Conservation (phyloP, 2,888 invertebrate species). For the Polyommatus iphigenia region DNA sequence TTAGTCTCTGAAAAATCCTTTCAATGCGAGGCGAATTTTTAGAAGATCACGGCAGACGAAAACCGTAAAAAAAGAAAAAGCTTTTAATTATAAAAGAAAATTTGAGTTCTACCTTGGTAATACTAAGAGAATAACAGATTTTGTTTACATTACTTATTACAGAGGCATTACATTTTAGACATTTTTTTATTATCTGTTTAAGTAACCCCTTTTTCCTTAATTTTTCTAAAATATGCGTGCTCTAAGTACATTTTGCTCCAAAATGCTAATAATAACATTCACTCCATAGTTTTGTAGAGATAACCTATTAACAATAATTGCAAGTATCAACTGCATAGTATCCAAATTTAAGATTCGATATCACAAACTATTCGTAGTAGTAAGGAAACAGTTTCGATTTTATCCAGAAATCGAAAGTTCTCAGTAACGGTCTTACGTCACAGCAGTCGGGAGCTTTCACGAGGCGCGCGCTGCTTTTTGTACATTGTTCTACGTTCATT, state of each 20-base stretch:
- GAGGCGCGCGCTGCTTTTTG: background rate
- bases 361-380: conserved; percentile 29
- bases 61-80: background rate
- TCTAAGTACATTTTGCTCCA: too few relatives aligned
- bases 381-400: conserved; percentile 55
- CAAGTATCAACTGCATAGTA: too few relatives aligned
- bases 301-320: too few relatives aligned
- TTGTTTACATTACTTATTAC: background rate
- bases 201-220: too few relatives aligned
- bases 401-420: conserved; percentile 71
- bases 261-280: too few relatives aligned
- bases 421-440: conserved; percentile 56
- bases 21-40: too few relatives aligned
- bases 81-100: background rate
- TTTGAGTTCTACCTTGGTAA: background rate
- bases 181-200: background rate
- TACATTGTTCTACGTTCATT: conserved; percentile 7
- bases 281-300: too few relatives aligned
- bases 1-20: too few relatives aligned
- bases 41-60: too few relatives aligned
- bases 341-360: background rate
- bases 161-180: background rate
- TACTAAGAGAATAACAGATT: background rate
- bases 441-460: conserved; percentile 36
- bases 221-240: too few relatives aligned